Percentiles rank a stretch among this genome's conserved stretches.
These are phyloP conservation scores for Phortica magna DNA, from an alignment of 2,888 invertebrate species.

Conservation along the genomic window DNA sequence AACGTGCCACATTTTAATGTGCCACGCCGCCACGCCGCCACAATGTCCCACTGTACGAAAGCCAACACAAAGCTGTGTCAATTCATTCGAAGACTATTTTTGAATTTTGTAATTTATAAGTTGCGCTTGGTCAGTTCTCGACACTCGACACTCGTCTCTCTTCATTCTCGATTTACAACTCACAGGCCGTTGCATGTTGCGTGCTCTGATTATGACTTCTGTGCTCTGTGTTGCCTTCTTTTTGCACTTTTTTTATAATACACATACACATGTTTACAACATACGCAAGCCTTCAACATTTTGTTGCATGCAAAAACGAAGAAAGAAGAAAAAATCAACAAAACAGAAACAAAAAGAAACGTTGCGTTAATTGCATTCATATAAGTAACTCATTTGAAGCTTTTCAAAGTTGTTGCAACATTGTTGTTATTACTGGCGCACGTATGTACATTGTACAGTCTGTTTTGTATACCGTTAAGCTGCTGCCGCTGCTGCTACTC, in stretches of 20 bases:
- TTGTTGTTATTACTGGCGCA: conserved; percentile 47
- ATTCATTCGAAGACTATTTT: background rate
- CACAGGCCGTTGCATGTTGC: background rate
- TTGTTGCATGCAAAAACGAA: background rate
- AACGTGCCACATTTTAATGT: conserved; percentile 23
- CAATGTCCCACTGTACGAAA: background rate
- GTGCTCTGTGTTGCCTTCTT: background rate
- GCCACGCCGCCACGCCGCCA: background rate
- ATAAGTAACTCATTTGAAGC: conserved; percentile 46
- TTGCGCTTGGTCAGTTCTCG: conserved; percentile 46
- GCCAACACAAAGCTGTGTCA: background rate
- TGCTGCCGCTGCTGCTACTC: conserved; percentile 10
- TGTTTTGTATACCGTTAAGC: conserved; percentile 54
- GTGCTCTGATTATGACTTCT: conserved; percentile 14
- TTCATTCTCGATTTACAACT: background rate
- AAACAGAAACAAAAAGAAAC: background rate
- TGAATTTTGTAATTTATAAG: conserved; percentile 28
- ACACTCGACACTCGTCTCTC: conserved; percentile 22
- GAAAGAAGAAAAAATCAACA: too few species aligned
- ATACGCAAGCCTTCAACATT: background rate
- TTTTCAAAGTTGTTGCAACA: conserved; percentile 62
- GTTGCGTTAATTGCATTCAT: conserved; percentile 17
- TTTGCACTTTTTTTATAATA: background rate
- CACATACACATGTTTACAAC: too few species aligned
- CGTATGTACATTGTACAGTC: background rate